Evolutionary conservation across 1,140 invertebrate genomes (phyloP).

Genomic region (Melitaea cinxia): DNA sequence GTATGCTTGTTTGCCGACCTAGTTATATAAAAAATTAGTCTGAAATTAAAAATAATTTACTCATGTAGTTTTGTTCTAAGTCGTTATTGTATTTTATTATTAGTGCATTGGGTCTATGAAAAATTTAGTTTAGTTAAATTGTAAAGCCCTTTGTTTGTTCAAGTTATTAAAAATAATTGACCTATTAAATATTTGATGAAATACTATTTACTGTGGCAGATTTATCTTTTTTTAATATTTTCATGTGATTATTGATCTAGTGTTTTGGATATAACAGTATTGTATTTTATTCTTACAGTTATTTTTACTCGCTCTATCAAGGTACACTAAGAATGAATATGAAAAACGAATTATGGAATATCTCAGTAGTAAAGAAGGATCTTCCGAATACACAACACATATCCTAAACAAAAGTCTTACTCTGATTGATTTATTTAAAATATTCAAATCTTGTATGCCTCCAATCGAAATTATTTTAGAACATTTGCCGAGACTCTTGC

Average conservation of each 20-base stretch:
- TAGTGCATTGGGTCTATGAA: no score
- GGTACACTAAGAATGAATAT: slow-evolving; percentile 82
- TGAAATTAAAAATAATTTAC: no score
- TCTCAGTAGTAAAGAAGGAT: slow-evolving; percentile 85
- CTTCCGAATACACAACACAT: slow-evolving; percentile 83
- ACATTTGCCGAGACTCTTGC: slow-evolving; percentile 87
- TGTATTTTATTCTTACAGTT: slow-evolving; percentile 83
- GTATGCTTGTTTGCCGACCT: no score
- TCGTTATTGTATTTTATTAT: no score
- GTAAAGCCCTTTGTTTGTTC: no score
- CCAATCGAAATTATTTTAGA: slow-evolving; percentile 86
- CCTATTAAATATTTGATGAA: no score
- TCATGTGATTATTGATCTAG: not conserved
- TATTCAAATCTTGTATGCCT: slow-evolving; percentile 85
- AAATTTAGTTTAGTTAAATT: no score
- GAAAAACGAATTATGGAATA: slow-evolving; percentile 85
- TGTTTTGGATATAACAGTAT: no score
- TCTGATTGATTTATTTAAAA: slow-evolving; percentile 85
- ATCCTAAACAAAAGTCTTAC: slow-evolving; percentile 83
- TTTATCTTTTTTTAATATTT: not conserved
- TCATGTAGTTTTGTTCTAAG: no score
- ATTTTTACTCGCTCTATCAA: slow-evolving; percentile 84
- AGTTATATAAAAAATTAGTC: no score
- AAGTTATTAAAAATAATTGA: no score
- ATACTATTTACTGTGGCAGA: no score